These are phyloP conservation scores for Semaprochilodus insignis DNA, from an alignment of 2,797 vertebrate species.

Conservation along the genomic window DNA sequence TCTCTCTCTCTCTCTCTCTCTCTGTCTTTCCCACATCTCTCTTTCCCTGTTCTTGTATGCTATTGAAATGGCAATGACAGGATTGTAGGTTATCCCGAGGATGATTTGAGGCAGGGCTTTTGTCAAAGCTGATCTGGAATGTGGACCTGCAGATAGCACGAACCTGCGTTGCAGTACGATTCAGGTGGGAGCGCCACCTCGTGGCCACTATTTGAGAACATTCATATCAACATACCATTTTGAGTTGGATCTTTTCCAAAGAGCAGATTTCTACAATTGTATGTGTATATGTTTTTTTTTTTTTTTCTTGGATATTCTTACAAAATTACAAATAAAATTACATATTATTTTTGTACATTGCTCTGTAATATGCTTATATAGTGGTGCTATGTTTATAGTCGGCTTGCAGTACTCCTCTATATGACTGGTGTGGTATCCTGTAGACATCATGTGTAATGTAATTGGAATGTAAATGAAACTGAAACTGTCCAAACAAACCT, in stretches of 20 bases:
- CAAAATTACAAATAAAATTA: too few relatives aligned
- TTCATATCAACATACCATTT: background rate
- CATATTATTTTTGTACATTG: too few relatives aligned
- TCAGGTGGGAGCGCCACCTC: constrained; percentile 26
- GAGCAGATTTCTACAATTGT: background rate
- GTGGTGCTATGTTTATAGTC: too few relatives aligned
- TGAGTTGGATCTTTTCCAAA: background rate
- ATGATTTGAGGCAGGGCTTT: background rate
- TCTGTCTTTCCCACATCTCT: constrained; percentile 38
- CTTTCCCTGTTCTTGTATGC: background rate
- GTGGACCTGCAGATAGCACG: background rate
- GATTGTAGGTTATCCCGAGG: background rate
- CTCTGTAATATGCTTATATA: too few relatives aligned
- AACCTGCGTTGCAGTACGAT: background rate
- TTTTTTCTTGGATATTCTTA: too few relatives aligned
- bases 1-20: constrained; percentile 52
- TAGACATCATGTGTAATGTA: too few relatives aligned
- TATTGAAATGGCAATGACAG: background rate
- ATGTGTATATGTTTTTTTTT: too few relatives aligned
- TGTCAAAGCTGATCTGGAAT: background rate
- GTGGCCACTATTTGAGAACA: background rate
- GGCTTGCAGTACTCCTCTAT: too few relatives aligned
- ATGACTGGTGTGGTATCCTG: too few relatives aligned
- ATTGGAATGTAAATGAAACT: too few relatives aligned
- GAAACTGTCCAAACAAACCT: too few relatives aligned